Conservation (phyloP, 2,113 vertebrate genomes). For the Cromileptes altivelis region DNA sequence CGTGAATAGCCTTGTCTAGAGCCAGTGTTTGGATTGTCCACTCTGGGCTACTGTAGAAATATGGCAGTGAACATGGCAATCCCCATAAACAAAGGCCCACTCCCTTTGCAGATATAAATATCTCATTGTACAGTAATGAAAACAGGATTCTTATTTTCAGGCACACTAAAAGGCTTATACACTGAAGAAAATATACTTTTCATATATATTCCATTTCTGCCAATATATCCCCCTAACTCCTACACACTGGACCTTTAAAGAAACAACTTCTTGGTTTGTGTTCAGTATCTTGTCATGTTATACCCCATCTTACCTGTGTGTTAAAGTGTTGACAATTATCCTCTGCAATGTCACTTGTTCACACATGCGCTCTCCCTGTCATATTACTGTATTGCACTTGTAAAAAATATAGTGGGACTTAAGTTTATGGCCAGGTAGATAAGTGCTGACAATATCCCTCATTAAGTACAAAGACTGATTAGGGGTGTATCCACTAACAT, state of each 20-base stretch:
- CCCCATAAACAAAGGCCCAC: too few relatives aligned
- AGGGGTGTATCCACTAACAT: neutral
- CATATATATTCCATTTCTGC: too few relatives aligned
- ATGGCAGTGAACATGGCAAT: too few relatives aligned
- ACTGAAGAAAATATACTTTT: too few relatives aligned
- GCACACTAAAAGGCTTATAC: too few relatives aligned
- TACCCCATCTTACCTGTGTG: neutral
- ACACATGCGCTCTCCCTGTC: neutral
- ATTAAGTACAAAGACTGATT: neutral
- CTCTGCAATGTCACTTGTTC: neutral
- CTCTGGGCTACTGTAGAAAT: too few relatives aligned
- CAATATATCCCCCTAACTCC: neutral
- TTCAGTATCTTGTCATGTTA: neutral
- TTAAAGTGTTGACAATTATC: neutral
- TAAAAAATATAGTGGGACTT: slow-evolving; percentile 7
- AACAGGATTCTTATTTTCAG: too few relatives aligned
- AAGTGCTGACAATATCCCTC: neutral
- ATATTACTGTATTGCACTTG: neutral
- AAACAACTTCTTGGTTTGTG: neutral
- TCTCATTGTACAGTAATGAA: too few relatives aligned
- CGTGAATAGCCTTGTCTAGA: too few relatives aligned
- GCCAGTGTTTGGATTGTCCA: too few relatives aligned
- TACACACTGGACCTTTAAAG: neutral
- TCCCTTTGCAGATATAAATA: too few relatives aligned
- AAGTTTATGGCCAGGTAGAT: neutral